These are phyloP conservation scores for Bettongia penicillata DNA, from an alignment of 2,113 vertebrate genomes.

Conservation along the genomic window DNA sequence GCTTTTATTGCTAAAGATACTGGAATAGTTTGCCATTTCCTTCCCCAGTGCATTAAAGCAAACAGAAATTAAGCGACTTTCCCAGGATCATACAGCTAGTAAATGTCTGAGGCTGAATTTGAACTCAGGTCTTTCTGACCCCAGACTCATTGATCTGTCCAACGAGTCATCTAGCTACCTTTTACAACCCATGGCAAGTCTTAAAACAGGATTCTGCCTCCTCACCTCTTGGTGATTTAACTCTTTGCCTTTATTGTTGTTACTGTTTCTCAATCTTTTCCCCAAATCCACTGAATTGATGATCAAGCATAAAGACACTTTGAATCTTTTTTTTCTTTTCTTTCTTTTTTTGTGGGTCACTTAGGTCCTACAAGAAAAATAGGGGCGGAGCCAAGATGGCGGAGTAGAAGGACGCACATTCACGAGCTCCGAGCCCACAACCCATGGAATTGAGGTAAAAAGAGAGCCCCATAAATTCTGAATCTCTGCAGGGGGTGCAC, in stretches of 20 bases:
- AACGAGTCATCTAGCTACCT: not conserved
- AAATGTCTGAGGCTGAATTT: not conserved
- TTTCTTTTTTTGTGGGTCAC: not conserved
- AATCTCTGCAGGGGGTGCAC: no score
- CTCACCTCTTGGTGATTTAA: not conserved
- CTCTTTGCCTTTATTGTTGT: not conserved
- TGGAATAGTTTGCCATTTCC: not conserved
- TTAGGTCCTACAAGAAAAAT: not conserved
- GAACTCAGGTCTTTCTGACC: not conserved
- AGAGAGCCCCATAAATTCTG: no score
- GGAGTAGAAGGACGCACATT: no score
- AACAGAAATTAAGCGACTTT: not conserved
- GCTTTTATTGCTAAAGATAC: not conserved
- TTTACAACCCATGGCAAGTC: not conserved
- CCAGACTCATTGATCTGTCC: not conserved
- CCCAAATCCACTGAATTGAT: not conserved
- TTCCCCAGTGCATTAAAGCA: not conserved
- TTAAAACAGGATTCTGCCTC: not conserved
- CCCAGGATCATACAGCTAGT: not conserved
- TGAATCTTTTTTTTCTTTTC: no score
- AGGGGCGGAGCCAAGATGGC: no score
- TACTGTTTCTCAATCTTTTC: not conserved
- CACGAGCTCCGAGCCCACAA: no score
- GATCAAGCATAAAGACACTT: not conserved
- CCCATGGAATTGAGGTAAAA: no score